Base-by-base conservation (phyloP, 2,888 invertebrate species). In the Smittia sp. region DNA sequence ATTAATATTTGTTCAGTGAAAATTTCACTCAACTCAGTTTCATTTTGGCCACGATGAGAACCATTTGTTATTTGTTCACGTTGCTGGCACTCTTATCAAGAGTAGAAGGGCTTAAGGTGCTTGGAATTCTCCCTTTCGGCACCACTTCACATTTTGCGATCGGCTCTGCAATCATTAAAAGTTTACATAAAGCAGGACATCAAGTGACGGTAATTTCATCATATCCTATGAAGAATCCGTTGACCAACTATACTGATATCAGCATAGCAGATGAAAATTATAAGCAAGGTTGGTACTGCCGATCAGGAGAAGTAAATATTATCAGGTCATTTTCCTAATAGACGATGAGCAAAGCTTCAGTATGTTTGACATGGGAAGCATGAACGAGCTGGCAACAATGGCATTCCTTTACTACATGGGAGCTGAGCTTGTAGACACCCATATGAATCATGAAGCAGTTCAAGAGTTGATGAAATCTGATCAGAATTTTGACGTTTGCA, bases 361-460 rank as follows among this genome's bases (percentile, higher is more conserved):
- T 24, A 25, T n/a, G 7, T 63, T 63, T 24, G 27, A 63, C 13
- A 25, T 63, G 1, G 3, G 4, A 32, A 27, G 15, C 15, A 15
- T 32, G 32, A 32, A 9, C 9, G 32, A 32, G 9, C 3, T 32
- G 3, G 32, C 32, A 9, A 32, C n/a, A 63, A 27, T 32, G 27
- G 25, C 1, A 15, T 20, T 66, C 22, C 39, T 75, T 13, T 74
- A 63, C 15, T 32, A 46, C 13, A 77, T 80, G 77, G 81, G 81
- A 1, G 0, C 80, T 0, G 58, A 75, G 0, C 46, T 79, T 1
- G 79, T 79, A 0, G 76, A 79, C 9, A 7, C 11, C 0, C 63
- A 79, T 3, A 75, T 82, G 0, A 32, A 74, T 0, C 79, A 81
- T 1, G 75, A 77, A 0, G 20, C 18, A 0, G 7, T 58, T 18